These are phyloP conservation scores for Pemphredon lugubris DNA, from an alignment of 2,888 invertebrate species.

Conservation along the genomic window DNA sequence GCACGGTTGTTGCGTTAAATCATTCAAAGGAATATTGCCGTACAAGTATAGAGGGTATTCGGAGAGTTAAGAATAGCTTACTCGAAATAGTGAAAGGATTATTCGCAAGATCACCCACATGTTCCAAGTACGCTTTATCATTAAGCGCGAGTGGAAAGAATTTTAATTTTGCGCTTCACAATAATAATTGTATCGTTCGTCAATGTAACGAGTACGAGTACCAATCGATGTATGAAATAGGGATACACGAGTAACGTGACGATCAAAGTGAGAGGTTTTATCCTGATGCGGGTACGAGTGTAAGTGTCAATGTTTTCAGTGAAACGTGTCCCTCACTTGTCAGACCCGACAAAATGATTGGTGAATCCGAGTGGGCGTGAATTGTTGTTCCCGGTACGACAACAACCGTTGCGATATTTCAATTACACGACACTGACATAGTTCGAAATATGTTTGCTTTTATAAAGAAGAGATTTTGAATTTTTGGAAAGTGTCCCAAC, in stretches of 20 bases:
- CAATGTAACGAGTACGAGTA: no score
- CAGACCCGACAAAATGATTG: slow-evolving; percentile 26
- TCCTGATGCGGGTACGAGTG: no score
- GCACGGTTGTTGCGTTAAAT: slow-evolving; percentile 2
- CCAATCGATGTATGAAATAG: no score
- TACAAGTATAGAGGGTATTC: background rate
- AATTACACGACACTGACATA: background rate
- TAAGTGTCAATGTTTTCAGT: slow-evolving; percentile 20
- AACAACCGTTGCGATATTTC: background rate
- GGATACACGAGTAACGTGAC: no score
- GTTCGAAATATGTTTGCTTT: background rate
- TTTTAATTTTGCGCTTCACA: no score
- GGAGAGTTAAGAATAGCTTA: slow-evolving; percentile 14
- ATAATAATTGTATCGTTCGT: no score
- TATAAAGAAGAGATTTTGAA: no score
- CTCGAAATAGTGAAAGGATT: slow-evolving; percentile 34
- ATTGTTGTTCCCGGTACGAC: background rate
- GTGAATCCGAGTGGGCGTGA: background rate
- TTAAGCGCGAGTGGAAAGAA: no score
- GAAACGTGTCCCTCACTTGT: slow-evolving; percentile 25
- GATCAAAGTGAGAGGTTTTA: no score
- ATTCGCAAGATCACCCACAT: slow-evolving; percentile 22
- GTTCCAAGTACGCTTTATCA: slow-evolving; percentile 3
- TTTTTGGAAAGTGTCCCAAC: no score
- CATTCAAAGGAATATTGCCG: background rate